These are phyloP conservation scores for Dasysyrphus tricinctus DNA, from an alignment of 2,888 invertebrate species.

Conservation along the genomic window DNA sequence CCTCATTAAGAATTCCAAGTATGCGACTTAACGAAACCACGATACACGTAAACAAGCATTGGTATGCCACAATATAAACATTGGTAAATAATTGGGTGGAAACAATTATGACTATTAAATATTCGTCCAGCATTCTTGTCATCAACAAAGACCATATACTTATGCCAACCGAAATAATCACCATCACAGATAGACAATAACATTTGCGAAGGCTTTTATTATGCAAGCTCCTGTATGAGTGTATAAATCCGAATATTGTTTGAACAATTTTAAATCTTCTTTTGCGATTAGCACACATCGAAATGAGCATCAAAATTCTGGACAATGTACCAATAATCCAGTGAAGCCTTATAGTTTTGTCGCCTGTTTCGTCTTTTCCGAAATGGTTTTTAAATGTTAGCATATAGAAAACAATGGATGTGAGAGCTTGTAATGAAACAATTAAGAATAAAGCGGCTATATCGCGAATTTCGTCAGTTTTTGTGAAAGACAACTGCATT, in stretches of 20 bases:
- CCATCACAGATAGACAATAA: neutral
- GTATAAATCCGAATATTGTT: neutral
- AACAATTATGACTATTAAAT: neutral
- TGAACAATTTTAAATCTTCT: neutral
- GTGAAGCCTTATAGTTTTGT: neutral
- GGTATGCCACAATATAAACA: neutral
- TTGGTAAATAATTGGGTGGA: neutral
- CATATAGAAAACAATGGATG: neutral
- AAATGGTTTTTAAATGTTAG: neutral
- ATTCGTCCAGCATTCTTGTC: neutral
- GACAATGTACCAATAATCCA: neutral
- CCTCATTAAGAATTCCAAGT: neutral
- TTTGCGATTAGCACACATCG: neutral
- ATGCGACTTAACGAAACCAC: neutral
- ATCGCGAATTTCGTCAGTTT: neutral
- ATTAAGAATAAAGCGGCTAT: neutral
- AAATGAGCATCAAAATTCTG: neutral
- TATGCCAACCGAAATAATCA: neutral
- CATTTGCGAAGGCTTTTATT: neutral
- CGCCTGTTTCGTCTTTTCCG: slow-evolving; percentile 13
- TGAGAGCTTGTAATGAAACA: neutral
- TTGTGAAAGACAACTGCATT: neutral
- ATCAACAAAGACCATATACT: neutral
- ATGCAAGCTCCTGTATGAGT: neutral
- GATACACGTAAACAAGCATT: neutral